Conservation (phyloP, 2,797 vertebrate species). For the Pogonophryne albipinna region DNA sequence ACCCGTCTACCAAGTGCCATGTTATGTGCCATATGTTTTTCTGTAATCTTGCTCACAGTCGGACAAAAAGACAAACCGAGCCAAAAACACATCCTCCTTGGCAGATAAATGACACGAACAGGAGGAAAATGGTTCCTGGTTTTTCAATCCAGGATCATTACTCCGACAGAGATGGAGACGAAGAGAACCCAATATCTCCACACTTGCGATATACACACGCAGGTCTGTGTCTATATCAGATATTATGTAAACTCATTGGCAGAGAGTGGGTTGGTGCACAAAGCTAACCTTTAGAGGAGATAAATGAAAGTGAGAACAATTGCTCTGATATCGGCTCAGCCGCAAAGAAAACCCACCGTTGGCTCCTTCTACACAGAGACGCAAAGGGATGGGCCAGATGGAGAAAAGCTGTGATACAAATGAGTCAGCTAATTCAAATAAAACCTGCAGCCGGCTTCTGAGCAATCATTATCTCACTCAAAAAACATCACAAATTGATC, state of each 20-base stretch:
- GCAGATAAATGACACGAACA: slow-evolving; percentile 12
- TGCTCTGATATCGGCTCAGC: slow-evolving; percentile 52
- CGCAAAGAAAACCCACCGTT: slow-evolving; percentile 54
- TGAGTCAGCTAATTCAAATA: slow-evolving; percentile 27
- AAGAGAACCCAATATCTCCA: slow-evolving; percentile 9
- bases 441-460: slow-evolving; percentile 8
- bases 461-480: slow-evolving; percentile 28
- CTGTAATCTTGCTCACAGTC: no score
- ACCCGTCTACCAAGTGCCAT: no score
- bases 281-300: slow-evolving; percentile 70
- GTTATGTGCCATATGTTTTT: no score
- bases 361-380: slow-evolving; percentile 15
- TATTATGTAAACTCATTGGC: slow-evolving; percentile 52
- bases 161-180: slow-evolving; percentile 16
- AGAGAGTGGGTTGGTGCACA: slow-evolving; percentile 50
- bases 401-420: slow-evolving; percentile 40
- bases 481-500: slow-evolving; percentile 13
- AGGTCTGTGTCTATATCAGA: slow-evolving; percentile 48
- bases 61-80: no score
- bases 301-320: slow-evolving; percentile 67
- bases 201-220: slow-evolving; percentile 18
- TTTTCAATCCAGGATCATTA: slow-evolving; percentile 36
- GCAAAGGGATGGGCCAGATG: slow-evolving; percentile 29
- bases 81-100: no score
- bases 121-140: slow-evolving; percentile 16